phyloP scores from a whole-genome alignment of 1,140 invertebrate species.

The Protaetia brevitarsis region DNA sequence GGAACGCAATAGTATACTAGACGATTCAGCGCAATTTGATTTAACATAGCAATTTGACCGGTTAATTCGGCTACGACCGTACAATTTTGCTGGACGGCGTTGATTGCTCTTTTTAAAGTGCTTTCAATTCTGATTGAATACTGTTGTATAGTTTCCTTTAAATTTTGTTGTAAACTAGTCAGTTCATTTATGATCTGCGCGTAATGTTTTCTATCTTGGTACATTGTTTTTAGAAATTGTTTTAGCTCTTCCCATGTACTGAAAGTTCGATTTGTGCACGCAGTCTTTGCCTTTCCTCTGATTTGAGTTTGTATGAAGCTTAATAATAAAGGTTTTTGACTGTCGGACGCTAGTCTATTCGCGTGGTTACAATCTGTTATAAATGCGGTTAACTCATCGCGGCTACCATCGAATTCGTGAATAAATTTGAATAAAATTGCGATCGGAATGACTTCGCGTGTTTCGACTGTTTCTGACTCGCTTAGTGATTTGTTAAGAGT shows the following conservation, averaged over 20 bases:
- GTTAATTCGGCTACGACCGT: not conserved
- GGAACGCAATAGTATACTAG: not conserved
- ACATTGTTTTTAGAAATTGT: not conserved
- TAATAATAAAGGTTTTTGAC: not conserved
- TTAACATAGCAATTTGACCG: not conserved
- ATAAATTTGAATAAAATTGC: no score
- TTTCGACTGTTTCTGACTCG: no score
- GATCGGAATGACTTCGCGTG: no score
- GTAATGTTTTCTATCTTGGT: not conserved
- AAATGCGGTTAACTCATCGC: no score
- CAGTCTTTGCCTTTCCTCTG: not conserved
- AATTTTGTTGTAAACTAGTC: not conserved
- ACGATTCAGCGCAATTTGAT: not conserved
- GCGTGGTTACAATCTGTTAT: not conserved
- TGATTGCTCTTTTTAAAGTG: not conserved
- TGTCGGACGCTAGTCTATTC: not conserved
- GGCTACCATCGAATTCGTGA: no score
- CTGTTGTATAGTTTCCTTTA: not conserved
- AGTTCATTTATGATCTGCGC: no score
- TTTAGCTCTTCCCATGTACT: not conserved
- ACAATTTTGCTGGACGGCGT: not conserved
- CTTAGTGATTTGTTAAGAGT: no score
- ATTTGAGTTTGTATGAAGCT: not conserved
- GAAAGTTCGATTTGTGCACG: not conserved
- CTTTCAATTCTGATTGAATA: not conserved